A percentile compares a stretch with the other conserved stretches of the same genome.
Evolutionary conservation across 2,888 invertebrate species (phyloP).

Genomic region (Leptinotarsa peninsularis): DNA sequence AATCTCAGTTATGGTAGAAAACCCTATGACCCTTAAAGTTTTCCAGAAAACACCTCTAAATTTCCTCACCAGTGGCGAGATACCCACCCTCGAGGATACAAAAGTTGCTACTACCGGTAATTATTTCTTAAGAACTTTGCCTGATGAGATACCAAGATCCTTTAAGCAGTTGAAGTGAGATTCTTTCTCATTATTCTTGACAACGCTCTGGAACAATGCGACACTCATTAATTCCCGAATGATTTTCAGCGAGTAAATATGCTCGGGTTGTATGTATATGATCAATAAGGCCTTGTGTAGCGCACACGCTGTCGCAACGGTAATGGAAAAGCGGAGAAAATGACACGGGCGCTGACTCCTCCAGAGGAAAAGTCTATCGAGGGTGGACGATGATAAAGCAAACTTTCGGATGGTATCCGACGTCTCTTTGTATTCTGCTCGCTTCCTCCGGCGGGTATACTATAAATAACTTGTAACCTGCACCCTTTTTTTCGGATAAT

Average conservation of each 20-base stretch:
- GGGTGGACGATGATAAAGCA: not conserved
- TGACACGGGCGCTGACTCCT: not conserved
- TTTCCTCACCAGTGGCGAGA: too few species aligned
- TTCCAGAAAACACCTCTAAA: too few species aligned
- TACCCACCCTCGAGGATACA: too few species aligned
- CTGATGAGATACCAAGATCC: too few species aligned
- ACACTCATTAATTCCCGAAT: constrained; percentile 29
- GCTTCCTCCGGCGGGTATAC: not conserved
- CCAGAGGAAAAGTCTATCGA: constrained; percentile 3
- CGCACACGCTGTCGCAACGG: constrained; percentile 46
- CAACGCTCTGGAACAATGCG: not conserved
- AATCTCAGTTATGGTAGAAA: too few species aligned
- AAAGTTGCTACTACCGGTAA: too few species aligned
- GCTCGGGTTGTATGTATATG: constrained; percentile 41
- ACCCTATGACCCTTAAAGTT: too few species aligned
- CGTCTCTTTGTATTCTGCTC: not conserved
- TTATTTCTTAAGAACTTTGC: too few species aligned
- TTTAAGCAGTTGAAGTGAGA: too few species aligned
- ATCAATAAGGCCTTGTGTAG: constrained; percentile 49
- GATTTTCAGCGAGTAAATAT: constrained; percentile 43
- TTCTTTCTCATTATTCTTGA: not conserved
- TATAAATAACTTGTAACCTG: constrained; percentile 24
- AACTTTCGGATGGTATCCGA: not conserved
- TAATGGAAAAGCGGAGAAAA: not conserved
- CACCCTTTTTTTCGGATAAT: constrained; percentile 9